Evolutionary conservation across 2,888 invertebrate species (phyloP).

Genomic region (Tupiocoris notatus): DNA sequence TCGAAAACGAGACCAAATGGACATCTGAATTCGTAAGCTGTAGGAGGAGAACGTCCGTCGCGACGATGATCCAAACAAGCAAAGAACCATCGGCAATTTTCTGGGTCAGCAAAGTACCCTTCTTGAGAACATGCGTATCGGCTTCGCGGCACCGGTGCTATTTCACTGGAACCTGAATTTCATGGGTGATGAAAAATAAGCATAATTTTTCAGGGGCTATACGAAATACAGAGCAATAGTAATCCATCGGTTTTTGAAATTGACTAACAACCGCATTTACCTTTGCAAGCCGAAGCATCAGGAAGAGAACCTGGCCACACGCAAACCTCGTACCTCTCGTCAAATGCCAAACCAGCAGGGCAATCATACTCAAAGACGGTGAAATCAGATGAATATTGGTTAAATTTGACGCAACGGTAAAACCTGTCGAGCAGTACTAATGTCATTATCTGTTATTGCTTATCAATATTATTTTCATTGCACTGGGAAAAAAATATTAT

Average conservation of each 20-base stretch:
- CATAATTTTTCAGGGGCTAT: too few species aligned
- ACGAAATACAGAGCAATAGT: too few species aligned
- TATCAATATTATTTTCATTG: too few species aligned
- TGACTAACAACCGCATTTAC: slow-evolving; percentile 57
- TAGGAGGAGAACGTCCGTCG: slow-evolving; percentile 54
- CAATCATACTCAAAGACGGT: slow-evolving; percentile 80
- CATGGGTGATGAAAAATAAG: neutral
- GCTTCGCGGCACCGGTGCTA: slow-evolving; percentile 68
- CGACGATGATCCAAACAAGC: slow-evolving; percentile 70
- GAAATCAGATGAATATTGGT: slow-evolving; percentile 70
- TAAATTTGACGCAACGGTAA: slow-evolving; percentile 78
- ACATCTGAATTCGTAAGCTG: slow-evolving; percentile 78
- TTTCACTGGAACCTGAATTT: slow-evolving; percentile 61
- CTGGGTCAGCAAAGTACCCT: slow-evolving; percentile 78
- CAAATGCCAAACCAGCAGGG: slow-evolving; percentile 73
- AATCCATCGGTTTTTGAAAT: too few species aligned
- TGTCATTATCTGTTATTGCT: too few species aligned
- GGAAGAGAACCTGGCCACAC: slow-evolving; percentile 76
- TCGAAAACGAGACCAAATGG: slow-evolving; percentile 78
- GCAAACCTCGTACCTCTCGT: slow-evolving; percentile 72
- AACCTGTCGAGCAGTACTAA: slow-evolving; percentile 56
- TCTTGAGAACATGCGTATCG: slow-evolving; percentile 63
- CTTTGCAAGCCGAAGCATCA: slow-evolving; percentile 70
- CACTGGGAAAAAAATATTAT: too few species aligned
- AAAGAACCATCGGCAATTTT: slow-evolving; percentile 81